Evolutionary conservation across 2,113 vertebrate species (phyloP), one percentile per base, ranked within the genome.

Genomic region (Otolemur garnettii): DNA sequence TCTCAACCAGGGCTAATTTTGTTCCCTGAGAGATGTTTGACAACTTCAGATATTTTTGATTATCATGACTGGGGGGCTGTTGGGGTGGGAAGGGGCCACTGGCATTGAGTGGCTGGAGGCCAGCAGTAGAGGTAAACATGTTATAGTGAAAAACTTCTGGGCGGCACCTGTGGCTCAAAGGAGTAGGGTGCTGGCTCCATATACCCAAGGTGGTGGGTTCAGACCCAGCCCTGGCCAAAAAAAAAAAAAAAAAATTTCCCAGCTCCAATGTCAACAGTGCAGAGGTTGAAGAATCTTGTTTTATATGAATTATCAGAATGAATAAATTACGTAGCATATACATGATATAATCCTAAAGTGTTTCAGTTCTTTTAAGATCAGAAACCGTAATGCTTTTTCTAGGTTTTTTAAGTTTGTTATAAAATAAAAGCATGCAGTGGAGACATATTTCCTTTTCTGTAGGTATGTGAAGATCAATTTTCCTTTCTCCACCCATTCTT

Each of bases 141-240:
- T 38, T 59, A 0, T 4, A 13, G 4, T 1, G 15, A 55, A 19
- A n/a, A n/a, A n/a, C n/a, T n/a, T n/a, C n/a, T n/a, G n/a, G n/a
- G n/a, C n/a, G n/a, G n/a, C n/a, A n/a, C n/a, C n/a, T n/a, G n/a
- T n/a, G n/a, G n/a, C n/a, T n/a, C n/a, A n/a, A n/a, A n/a, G n/a
- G n/a, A n/a, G n/a, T n/a, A n/a, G n/a, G n/a, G n/a, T n/a, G n/a
- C n/a, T n/a, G n/a, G n/a, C n/a, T n/a, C n/a, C n/a, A n/a, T n/a
- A n/a, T n/a, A n/a, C n/a, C n/a, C n/a, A n/a, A n/a, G n/a, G n/a
- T n/a, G n/a, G n/a, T n/a, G n/a, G n/a, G n/a, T n/a, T n/a, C n/a
- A n/a, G n/a, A n/a, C n/a, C n/a, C n/a, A n/a, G n/a, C n/a, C n/a
- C n/a, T n/a, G n/a, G n/a, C n/a, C n/a, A n/a, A n/a, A n/a, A n/a